phyloP scores from a whole-genome alignment of 2,797 vertebrate species.

The Yasuhikotakia modesta region DNA sequence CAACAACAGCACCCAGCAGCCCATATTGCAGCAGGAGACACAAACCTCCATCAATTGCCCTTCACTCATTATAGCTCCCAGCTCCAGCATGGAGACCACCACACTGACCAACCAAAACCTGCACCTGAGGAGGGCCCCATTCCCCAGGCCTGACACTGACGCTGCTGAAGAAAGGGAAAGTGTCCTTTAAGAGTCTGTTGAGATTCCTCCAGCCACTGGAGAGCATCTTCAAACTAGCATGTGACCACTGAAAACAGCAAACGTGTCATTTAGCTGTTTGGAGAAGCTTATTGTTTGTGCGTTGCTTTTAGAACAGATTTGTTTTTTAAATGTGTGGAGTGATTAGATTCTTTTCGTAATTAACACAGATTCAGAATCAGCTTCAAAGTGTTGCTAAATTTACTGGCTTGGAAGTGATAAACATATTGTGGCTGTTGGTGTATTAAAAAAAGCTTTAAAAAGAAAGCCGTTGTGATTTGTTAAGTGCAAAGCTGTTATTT shows the following conservation, averaged over 20 bases:
- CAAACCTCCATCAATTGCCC: conserved; percentile 68
- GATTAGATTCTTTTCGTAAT: neutral
- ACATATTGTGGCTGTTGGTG: conserved; percentile 9
- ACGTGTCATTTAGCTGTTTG: no score
- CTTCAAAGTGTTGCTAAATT: neutral
- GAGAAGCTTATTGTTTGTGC: neutral
- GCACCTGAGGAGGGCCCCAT: conserved; percentile 74
- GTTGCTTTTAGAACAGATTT: no score
- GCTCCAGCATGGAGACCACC: conserved; percentile 76
- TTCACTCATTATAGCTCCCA: conserved; percentile 80
- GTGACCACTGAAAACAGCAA: neutral
- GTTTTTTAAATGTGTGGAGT: neutral
- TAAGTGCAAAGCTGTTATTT: conserved; percentile 37
- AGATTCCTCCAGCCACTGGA: no score
- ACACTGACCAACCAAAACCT: conserved; percentile 93
- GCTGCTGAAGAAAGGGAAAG: conserved; percentile 95
- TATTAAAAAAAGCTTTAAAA: conserved; percentile 34
- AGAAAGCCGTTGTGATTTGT: conserved; percentile 12
- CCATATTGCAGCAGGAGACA: conserved; percentile 66
- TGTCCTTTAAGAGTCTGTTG: conserved; percentile 80
- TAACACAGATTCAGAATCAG: neutral
- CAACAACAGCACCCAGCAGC: conserved; percentile 77
- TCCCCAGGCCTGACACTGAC: conserved; percentile 66
- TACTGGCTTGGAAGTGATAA: conserved; percentile 1
- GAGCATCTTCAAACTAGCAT: neutral